These are phyloP conservation scores for Oryzias celebensis DNA, from an alignment of 2,113 vertebrate species.

Conservation along the genomic window DNA sequence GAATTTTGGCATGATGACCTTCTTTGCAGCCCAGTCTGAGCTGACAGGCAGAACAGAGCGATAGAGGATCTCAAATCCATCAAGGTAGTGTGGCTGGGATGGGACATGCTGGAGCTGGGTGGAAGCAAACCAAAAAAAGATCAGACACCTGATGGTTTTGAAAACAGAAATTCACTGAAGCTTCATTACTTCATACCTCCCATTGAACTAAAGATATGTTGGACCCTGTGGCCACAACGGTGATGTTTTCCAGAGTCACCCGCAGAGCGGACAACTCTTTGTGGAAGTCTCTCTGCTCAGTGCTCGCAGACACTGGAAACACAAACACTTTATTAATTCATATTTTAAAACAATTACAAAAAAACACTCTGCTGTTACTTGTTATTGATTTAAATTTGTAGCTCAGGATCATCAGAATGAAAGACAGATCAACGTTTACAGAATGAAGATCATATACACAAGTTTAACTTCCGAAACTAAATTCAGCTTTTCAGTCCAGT, in stretches of 20 bases:
- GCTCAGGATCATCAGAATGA: too few species aligned
- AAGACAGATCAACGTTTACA: too few species aligned
- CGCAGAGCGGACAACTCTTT: constrained; percentile 78
- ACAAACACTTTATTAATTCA: neutral
- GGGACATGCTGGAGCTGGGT: constrained; percentile 67
- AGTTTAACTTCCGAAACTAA: too few species aligned
- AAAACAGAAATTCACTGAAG: neutral
- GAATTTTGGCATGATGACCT: constrained; percentile 59
- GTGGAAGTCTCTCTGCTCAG: constrained; percentile 68
- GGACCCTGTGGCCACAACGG: constrained; percentile 61
- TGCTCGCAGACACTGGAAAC: constrained; percentile 65
- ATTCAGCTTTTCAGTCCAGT: too few species aligned
- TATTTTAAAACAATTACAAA: neutral
- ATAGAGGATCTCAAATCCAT: constrained; percentile 82
- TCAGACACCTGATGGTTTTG: neutral
- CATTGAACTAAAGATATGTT: constrained; percentile 77
- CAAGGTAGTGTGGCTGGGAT: constrained; percentile 58
- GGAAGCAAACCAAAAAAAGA: neutral
- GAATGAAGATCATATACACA: too few species aligned
- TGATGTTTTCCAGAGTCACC: constrained; percentile 79
- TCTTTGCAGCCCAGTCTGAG: constrained; percentile 80
- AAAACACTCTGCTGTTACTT: too few species aligned
- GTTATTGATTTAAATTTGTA: too few species aligned
- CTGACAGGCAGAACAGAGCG: constrained; percentile 75
- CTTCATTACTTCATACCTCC: constrained; percentile 72